phyloP scores from a whole-genome alignment of 1,140 invertebrate species.

The Zaprionus tsacasi region DNA sequence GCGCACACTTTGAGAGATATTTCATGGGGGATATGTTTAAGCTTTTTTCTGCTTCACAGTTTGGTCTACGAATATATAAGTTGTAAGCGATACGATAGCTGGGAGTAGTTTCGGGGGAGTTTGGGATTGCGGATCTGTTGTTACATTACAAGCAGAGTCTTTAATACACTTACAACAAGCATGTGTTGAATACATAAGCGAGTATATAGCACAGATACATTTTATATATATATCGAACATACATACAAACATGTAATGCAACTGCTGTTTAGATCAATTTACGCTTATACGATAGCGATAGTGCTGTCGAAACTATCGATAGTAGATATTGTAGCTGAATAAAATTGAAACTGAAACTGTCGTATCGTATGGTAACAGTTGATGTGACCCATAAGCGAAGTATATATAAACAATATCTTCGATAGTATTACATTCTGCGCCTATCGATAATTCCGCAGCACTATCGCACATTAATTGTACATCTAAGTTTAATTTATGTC shows the following conservation, averaged over 20 bases:
- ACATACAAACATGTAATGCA: constrained; percentile 30
- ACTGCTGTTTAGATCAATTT: constrained; percentile 45
- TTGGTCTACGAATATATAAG: constrained; percentile 14
- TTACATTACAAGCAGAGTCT: constrained; percentile 54
- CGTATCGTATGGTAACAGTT: neutral
- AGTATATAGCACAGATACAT: constrained; percentile 73
- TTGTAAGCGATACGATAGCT: neutral
- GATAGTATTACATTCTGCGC: neutral
- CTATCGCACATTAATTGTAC: constrained; percentile 42
- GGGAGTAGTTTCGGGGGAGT: neutral
- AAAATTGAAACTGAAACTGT: too few species aligned
- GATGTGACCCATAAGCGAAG: too few species aligned
- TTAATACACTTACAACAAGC: constrained; percentile 54
- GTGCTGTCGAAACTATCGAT: neutral
- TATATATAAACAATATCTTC: neutral
- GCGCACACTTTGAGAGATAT: constrained; percentile 44
- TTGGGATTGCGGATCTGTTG: neutral
- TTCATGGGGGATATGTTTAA: constrained; percentile 65
- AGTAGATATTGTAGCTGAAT: neutral
- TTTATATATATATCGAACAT: constrained; percentile 47
- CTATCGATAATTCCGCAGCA: neutral
- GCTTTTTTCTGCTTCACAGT: constrained; percentile 25
- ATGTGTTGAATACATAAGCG: constrained; percentile 60
- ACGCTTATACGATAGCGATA: constrained; percentile 28
- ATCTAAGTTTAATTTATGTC: constrained; percentile 43